Conservation (phyloP, 2,797 vertebrate genomes). For the Hyperoplus lanceolatus region DNA sequence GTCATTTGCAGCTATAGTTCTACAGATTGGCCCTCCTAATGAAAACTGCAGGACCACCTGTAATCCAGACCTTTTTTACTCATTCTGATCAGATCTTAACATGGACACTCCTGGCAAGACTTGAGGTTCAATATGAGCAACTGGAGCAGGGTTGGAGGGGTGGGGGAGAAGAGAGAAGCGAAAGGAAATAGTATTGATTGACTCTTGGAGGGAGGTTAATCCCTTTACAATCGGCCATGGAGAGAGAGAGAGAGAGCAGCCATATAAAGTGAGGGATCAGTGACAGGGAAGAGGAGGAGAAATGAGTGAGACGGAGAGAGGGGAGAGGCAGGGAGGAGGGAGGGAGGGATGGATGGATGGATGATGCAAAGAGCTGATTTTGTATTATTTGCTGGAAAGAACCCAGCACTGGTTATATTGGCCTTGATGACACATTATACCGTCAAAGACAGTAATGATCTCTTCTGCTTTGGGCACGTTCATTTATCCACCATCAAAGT, state of each 20-base stretch:
- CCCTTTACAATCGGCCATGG: constrained; percentile 10
- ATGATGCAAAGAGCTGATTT: neutral
- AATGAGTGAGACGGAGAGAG: neutral
- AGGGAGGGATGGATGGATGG: neutral
- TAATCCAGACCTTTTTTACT: no score
- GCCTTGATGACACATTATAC: neutral
- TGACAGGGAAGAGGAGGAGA: neutral
- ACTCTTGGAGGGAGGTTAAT: constrained; percentile 26
- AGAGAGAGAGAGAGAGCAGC: constrained; percentile 17
- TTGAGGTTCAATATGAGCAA: constrained; percentile 76
- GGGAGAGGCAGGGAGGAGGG: neutral
- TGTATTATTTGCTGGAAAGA: neutral
- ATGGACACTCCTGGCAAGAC: constrained; percentile 7
- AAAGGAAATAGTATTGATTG: constrained; percentile 49
- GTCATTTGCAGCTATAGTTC: no score
- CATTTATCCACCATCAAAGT: no score
- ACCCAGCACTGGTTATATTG: neutral
- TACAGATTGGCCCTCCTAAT: no score
- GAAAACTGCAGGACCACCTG: no score
- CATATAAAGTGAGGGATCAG: constrained; percentile 24
- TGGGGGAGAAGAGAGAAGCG: constrained; percentile 21
- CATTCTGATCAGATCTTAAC: no score
- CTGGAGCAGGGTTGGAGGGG: constrained; percentile 35
- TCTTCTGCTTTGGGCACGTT: no score
- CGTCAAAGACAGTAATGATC: neutral